Conservation (phyloP, 2,888 invertebrate genomes). For the Sclerodermus sp. region DNA sequence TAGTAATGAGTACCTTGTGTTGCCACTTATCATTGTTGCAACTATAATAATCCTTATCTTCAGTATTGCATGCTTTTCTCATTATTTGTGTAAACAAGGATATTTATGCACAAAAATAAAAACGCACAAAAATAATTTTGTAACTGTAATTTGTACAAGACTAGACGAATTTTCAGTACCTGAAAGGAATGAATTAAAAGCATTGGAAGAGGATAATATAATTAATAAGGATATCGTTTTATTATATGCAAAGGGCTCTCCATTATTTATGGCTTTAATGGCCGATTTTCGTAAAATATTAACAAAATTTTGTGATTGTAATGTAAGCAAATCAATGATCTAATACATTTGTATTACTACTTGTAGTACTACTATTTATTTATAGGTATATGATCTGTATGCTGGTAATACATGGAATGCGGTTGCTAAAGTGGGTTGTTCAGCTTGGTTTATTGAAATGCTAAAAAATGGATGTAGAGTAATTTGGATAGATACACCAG, state of each 20-base stretch:
- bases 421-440: slow-evolving; percentile 37
- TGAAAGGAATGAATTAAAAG: neutral
- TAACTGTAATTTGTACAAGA: neutral
- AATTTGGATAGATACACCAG: slow-evolving; percentile 43
- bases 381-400: slow-evolving; percentile 45
- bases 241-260: slow-evolving; percentile 30
- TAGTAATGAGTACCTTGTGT: neutral
- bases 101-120: neutral
- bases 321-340: slow-evolving; percentile 23
- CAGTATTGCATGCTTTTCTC: slow-evolving; percentile 10
- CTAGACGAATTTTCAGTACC: neutral
- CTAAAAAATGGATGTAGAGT: slow-evolving; percentile 32
- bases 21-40: slow-evolving; percentile 7
- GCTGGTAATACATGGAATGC: slow-evolving; percentile 37
- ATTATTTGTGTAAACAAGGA: neutral
- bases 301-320: slow-evolving; percentile 27
- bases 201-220: slow-evolving; percentile 6
- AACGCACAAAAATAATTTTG: neutral
- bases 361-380: too few species aligned
- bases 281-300: slow-evolving; percentile 31
- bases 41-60: slow-evolving; percentile 8
- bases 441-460: slow-evolving; percentile 39
- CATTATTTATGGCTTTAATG: slow-evolving; percentile 35
- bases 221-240: slow-evolving; percentile 28
- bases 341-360: too few species aligned